Percentiles rank a stretch among this genome's conserved stretches.
Conservation (phyloP, 2,797 vertebrate species). For the Poecilia velifera region DNA sequence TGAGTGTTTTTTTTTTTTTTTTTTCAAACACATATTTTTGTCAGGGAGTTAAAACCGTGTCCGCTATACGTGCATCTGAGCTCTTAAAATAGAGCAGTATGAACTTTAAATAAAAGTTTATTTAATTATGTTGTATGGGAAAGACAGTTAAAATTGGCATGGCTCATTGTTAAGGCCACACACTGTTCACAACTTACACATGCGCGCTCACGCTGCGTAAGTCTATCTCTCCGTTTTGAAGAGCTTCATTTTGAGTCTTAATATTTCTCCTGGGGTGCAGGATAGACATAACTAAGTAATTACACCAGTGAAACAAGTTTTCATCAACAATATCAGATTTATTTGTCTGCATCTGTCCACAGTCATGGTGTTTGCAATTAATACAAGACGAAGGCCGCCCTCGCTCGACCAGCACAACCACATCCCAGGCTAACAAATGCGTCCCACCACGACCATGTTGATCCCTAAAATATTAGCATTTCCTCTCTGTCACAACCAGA, state of each 20-base stretch:
- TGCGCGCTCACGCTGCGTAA: not conserved
- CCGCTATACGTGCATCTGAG: not conserved
- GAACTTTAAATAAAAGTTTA: not conserved
- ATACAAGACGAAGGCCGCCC: not conserved
- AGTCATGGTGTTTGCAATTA: not conserved
- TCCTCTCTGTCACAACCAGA: not conserved
- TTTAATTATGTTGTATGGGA: not conserved
- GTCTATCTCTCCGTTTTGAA: not conserved
- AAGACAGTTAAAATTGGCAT: not conserved
- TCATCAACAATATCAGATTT: not conserved
- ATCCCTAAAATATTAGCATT: not conserved
- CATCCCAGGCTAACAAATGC: not conserved
- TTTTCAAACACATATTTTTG: too few relatives aligned
- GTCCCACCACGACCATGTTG: not conserved
- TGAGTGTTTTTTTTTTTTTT: too few relatives aligned
- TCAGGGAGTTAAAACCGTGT: too few relatives aligned
- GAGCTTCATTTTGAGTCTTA: not conserved
- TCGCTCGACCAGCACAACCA: not conserved
- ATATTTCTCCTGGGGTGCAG: not conserved
- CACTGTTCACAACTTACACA: not conserved
- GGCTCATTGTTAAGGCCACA: not conserved
- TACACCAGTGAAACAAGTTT: not conserved
- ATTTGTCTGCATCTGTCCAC: not conserved
- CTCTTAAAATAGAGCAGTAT: not conserved
- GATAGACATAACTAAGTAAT: not conserved